Evolutionary conservation across 30 jellyfish, hydroid and myxozoan species (phyloP), one percentile per base, ranked within the genome.

Genomic region (Aurelia sp.): DNA sequence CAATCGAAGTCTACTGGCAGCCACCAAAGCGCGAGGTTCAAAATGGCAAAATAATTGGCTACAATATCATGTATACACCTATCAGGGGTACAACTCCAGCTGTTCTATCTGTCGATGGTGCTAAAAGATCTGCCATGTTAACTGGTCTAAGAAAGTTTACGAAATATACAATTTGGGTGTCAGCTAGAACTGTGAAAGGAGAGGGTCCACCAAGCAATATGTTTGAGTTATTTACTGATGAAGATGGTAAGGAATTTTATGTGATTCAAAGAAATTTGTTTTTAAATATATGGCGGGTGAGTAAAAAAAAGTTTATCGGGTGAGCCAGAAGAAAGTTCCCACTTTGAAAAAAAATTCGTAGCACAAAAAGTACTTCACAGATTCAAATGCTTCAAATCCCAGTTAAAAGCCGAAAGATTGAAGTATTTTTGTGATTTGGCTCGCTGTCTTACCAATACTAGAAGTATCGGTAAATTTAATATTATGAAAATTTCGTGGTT

Each of bases 141-240:
- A 97, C 90, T 48, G 99, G 99, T 15, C 91, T 96, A 20, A 65
- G 97, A 40, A 90, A 96, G 68, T 96, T 55, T 64, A 90, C 97
- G 8, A 90, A 90, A 84, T 96, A 96, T 65, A 88, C 94, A 4
- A 87, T 96, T 1, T 96, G 99, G 99, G 95, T 91, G 44, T 64
- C 91, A 51, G 96, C 99, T 7, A 40, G n/a, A 21, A 96, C 89
- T 62, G 50, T 80, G 5, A 63, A 76, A 17, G 99, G 99, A n/a
- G 96, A 90, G 18, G 97, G 99, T 6, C 99, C 99, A 35, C 87
- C 98, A 4, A 90, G 96, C 51, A 57, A 87, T 22, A 82, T 67
- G 71, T 96, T 90, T 66, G 97, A 90, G 76, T 67, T 96, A 27
- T 86, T 75, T 61, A 96, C 99, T 1, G 96, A 91, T 21, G 99